Conservation (phyloP, 2,797 vertebrate species). For the Intellagama lesueurii region DNA sequence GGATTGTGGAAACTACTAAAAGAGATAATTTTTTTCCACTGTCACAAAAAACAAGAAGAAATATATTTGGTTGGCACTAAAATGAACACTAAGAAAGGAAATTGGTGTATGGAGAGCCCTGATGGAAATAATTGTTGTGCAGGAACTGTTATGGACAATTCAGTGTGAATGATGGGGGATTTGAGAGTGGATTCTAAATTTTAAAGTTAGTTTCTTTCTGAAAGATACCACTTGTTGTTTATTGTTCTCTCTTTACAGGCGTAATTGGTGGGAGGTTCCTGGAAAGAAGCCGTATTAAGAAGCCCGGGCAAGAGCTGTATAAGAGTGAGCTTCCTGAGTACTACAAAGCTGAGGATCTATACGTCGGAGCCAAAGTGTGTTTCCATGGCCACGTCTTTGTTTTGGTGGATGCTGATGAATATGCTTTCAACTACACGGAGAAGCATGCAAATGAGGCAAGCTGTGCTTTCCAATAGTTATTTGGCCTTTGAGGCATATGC, state of each 20-base stretch:
- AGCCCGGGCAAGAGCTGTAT: constrained; percentile 88
- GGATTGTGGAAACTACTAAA: constrained; percentile 59
- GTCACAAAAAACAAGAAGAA: constrained; percentile 44
- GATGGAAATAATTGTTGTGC: constrained; percentile 41
- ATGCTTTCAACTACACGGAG: constrained; percentile 92
- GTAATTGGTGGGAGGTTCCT: constrained; percentile 87
- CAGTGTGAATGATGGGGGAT: constrained; percentile 14
- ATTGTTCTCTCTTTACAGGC: constrained; percentile 76
- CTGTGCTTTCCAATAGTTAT: constrained; percentile 53
- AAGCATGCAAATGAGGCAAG: constrained; percentile 86
- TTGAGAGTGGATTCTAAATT: constrained; percentile 9
- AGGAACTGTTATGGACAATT: constrained; percentile 13
- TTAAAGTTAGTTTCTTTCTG: constrained; percentile 45
- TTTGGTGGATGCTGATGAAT: constrained; percentile 89
- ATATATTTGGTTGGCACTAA: constrained; percentile 59
- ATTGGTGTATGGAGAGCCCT: constrained; percentile 23
- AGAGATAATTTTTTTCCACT: constrained; percentile 39
- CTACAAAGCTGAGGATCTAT: constrained; percentile 85
- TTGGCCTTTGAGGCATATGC: constrained; percentile 25
- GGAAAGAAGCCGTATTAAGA: constrained; percentile 86
- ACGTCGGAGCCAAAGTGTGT: constrained; percentile 85
- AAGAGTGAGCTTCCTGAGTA: constrained; percentile 87
- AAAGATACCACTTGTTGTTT: constrained; percentile 56
- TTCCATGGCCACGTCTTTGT: constrained; percentile 84
- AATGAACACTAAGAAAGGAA: constrained; percentile 39